Evolutionary conservation across 30 jellyfish, hydroid and myxozoan genomes (phyloP), one percentile per base, ranked within the genome.

Genomic region (Nemopilema nomurai): DNA sequence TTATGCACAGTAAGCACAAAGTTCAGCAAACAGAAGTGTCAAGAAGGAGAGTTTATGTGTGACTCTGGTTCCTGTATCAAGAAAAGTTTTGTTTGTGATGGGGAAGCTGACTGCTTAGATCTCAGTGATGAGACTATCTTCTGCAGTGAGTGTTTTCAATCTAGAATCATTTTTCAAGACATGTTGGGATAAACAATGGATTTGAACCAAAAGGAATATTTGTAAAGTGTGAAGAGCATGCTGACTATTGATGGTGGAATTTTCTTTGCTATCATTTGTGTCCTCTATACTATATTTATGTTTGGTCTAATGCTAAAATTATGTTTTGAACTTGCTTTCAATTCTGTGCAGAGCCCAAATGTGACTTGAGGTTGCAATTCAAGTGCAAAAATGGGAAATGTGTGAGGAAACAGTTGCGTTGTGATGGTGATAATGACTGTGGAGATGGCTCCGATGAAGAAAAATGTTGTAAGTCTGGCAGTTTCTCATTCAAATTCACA

Each of bases 341-440:
- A 31, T 68, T 50, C 20, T 4, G 67, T 77, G 16, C 69, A 87
- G 96, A 53, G n/a, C 89, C 86, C 28, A 68, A 77, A 57, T 88
- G 96, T 63, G 91, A 79, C 64, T 32, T 82, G 49, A 63, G 33
- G 79, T 29, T 72, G 51, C 87, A 80, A n/a, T 79, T 22, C 77
- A 79, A 32, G 66, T 88, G 96, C 73, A 71, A 29, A 33, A 88
- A 63, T 73, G 91, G 91, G 18, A 71, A 88, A 49, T 93, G 98
- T 49, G 72, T 93, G 28, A 77, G 68, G 51, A 65, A 57, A 64
- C 75, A 70, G 49, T 93, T 96, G 97, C 83, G 69, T 8, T 93
- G 98, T 80, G 98, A 93, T 89, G 96, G 96, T 1, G 86, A 78
- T 19, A 78, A 90, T 73, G 98, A 93, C 69, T 93, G 98, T 74